These are phyloP conservation scores for Drosophila rhopaloa DNA, from an alignment of 1,140 invertebrate genomes.

Conservation along the genomic window DNA sequence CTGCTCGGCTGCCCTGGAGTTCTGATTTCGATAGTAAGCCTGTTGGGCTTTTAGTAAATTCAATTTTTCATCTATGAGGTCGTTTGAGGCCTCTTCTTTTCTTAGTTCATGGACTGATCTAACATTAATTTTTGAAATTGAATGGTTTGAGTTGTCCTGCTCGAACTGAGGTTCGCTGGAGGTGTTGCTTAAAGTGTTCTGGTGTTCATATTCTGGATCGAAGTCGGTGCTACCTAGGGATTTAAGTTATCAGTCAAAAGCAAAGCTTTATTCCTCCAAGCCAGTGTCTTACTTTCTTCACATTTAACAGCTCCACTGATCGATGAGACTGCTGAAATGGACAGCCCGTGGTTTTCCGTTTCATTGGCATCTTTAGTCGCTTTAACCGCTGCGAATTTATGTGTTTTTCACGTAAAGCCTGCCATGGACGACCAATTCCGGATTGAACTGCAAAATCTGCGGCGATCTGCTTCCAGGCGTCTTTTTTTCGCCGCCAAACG, in stretches of 20 bases:
- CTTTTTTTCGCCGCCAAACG: background rate
- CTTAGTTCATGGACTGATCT: background rate
- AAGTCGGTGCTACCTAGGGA: background rate
- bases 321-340: background rate
- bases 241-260: no score
- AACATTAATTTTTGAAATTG: background rate
- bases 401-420: slow-evolving; percentile 10
- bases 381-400: background rate
- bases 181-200: background rate
- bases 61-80: background rate
- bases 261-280: no score
- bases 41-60: slow-evolving; percentile 5
- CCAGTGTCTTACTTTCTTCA: background rate
- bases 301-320: background rate
- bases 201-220: background rate
- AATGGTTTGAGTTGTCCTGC: background rate
- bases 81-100: background rate
- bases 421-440: background rate
- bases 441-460: background rate
- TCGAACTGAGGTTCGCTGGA: background rate
- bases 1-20: slow-evolving; percentile 12
- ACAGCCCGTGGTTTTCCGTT: background rate
- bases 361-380: background rate
- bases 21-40: slow-evolving; percentile 10
- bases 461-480: slow-evolving; percentile 10